phyloP scores from a whole-genome alignment of 2,113 vertebrate species.

The Callionymus lyra region DNA sequence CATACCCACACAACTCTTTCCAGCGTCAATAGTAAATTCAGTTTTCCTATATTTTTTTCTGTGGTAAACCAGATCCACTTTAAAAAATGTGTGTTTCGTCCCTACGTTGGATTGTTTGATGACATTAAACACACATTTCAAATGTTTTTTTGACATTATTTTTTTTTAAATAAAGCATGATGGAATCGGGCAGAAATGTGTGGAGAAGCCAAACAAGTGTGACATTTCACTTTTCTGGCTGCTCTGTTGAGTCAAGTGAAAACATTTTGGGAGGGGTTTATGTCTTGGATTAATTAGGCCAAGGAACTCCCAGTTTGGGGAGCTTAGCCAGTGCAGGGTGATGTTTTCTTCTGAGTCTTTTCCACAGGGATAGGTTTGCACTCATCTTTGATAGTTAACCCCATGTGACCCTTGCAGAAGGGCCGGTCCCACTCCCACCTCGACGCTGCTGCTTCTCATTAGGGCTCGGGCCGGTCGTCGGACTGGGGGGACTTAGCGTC shows the following conservation, averaged over 20 bases:
- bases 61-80: conserved; percentile 43
- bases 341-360: conserved; percentile 67
- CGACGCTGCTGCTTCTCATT: conserved; percentile 69
- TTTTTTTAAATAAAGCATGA: conserved; percentile 10
- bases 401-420: conserved; percentile 56
- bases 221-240: conserved; percentile 25
- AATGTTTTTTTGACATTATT: conserved; percentile 4
- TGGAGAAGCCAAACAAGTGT: conserved; percentile 12
- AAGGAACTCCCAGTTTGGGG: conserved; percentile 64
- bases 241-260: conserved; percentile 22
- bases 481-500: conserved; percentile 31
- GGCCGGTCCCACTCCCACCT: conserved; percentile 57
- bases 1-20: conserved; percentile 45
- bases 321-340: conserved; percentile 59
- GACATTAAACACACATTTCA: conserved; percentile 13
- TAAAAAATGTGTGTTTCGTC: neutral
- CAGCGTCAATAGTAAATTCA: conserved; percentile 44
- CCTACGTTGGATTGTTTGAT: neutral
- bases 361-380: conserved; percentile 73
- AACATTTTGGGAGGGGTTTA: conserved; percentile 15
- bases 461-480: conserved; percentile 53
- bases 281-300: conserved; percentile 71
- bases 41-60: conserved; percentile 49
- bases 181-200: conserved; percentile 6
- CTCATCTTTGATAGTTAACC: conserved; percentile 76